Conservation (phyloP, 2,888 invertebrate species). For the Caenorhabditis macrosperma region DNA sequence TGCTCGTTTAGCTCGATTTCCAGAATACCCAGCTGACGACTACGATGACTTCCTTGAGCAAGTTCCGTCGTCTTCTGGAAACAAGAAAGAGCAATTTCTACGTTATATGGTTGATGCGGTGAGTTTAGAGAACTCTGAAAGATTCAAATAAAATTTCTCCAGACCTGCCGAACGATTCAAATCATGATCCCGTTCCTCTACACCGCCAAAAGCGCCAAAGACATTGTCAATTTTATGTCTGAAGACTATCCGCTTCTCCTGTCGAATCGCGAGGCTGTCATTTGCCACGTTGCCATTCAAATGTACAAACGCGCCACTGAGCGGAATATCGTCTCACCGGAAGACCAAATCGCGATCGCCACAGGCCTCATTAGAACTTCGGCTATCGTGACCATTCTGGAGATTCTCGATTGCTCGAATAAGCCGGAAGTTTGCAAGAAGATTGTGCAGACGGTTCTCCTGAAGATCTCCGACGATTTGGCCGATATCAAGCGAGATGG, state of each 20-base stretch:
- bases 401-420: background rate
- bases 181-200: background rate
- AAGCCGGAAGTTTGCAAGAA: background rate
- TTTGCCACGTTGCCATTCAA: background rate
- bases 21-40: constrained; percentile 17
- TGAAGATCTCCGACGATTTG: constrained; percentile 29
- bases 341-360: constrained; percentile 14
- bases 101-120: constrained; percentile 25
- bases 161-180: background rate
- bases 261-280: background rate
- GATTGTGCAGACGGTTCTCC: background rate
- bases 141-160: background rate
- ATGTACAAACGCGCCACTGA: background rate
- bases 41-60: constrained; percentile 3
- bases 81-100: constrained; percentile 18
- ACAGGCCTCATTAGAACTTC: background rate
- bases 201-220: background rate
- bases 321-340: background rate
- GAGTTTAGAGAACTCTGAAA: background rate
- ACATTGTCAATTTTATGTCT: constrained; percentile 15
- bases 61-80: background rate
- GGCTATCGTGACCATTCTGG: constrained; percentile 11
- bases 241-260: constrained; percentile 6
- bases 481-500: constrained; percentile 8
- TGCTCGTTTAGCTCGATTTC: background rate